Base-by-base conservation (phyloP, 2,888 invertebrate genomes). In the Erebia palarica region DNA sequence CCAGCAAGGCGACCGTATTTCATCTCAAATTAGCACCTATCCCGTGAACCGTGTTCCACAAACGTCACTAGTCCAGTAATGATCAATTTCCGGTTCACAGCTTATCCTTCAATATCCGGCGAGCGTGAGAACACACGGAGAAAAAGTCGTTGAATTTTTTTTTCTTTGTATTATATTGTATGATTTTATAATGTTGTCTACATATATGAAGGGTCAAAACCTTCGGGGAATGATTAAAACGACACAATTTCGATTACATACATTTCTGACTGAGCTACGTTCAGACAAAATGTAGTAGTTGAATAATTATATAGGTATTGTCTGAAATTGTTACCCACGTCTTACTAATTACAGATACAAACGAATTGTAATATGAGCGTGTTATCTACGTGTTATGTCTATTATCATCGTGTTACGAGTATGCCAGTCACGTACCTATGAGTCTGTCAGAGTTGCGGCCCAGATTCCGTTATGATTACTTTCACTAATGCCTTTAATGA, bases 81-180 rank as follows among this genome's bases (percentile, higher is more conserved):
- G 69, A 65, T 49, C 69, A 70, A 70, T 70, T 70, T 70, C 69
- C 69, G 64, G 27, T 70, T 65, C 69, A 65, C 65, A 65, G 69
- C 65, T 65, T 51, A 70, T 65, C 65, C 53, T 70, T 14, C 69
- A 53, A 70, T 70, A 65, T 70, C 69, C 69, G 49, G 65, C 2
- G 53, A 60, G 51, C 69, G 69, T 65, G 65, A 65, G 10, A 14
- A 63, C 14, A 16, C 44, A 47, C 44, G 44, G 60, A 16, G 8
- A n/a, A 11, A 16, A 11, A 47, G 47, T 13, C 4, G 11, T 13
- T 11, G 11, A 47, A 47, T 44, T 44, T 44, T 44, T 27, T 27
- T 27, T 27, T 27, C 4, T 27, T 3, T 21, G 21, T 21, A 21
- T 21, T 21, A 21, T 21, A 21, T 21, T 21, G 21, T 21, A 21